Conservation (phyloP, 2,888 invertebrate species). For the Dryococelus australis region DNA sequence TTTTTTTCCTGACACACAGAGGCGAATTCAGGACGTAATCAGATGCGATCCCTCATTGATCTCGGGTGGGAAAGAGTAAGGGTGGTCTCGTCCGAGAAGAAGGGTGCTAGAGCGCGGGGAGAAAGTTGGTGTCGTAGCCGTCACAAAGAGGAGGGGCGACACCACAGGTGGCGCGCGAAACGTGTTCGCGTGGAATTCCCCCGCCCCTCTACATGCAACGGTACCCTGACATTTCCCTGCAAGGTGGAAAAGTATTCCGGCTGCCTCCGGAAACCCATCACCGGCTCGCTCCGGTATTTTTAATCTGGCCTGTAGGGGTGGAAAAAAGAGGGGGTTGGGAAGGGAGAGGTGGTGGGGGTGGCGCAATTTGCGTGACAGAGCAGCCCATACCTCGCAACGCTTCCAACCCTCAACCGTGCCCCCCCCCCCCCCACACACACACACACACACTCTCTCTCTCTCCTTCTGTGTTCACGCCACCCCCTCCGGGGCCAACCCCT, state of each 20-base stretch:
- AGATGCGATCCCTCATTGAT: background rate
- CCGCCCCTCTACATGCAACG: too few relatives aligned
- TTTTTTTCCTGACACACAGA: background rate
- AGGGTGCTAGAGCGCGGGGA: too few relatives aligned
- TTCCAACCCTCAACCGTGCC: too few relatives aligned
- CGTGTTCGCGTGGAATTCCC: conserved; percentile 2
- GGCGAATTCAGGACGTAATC: background rate
- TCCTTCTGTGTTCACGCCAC: too few relatives aligned
- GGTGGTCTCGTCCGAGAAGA: too few relatives aligned
- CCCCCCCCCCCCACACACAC: too few relatives aligned
- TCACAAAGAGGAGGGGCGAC: background rate
- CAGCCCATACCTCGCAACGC: conserved; percentile 23
- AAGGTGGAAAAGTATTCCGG: conserved; percentile 23
- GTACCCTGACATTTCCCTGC: background rate
- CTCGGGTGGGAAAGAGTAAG: background rate
- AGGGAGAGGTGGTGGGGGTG: background rate
- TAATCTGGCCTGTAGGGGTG: background rate
- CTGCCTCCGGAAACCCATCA: conserved; percentile 11
- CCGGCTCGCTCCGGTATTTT: conserved; percentile 22
- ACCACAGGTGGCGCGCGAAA: conserved; percentile 3
- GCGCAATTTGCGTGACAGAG: conserved; percentile 21
- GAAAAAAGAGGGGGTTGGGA: background rate
- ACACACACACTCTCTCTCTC: too few relatives aligned
- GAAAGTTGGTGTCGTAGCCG: background rate
- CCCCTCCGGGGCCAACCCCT: background rate